Percentiles rank a stretch among this genome's conserved stretches.
Evolutionary conservation across 2,888 invertebrate species (phyloP).

Genomic region (Gandaritis pyraliata): DNA sequence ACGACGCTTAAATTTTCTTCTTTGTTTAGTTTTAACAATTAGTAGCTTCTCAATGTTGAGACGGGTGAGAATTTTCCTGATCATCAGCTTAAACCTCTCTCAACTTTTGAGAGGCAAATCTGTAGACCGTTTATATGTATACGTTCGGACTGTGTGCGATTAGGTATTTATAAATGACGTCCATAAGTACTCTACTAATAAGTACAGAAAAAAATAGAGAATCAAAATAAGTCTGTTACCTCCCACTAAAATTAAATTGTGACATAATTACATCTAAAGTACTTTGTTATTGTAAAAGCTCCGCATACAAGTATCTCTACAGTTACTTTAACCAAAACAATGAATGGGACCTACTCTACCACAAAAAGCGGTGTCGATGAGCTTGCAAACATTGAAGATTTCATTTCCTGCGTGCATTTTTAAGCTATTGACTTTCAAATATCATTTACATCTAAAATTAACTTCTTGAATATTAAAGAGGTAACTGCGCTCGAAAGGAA

Average conservation of each 20-base stretch:
- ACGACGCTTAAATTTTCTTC: no score
- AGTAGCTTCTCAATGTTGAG: no score
- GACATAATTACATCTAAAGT: neutral
- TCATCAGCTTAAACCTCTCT: no score
- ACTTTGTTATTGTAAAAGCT: neutral
- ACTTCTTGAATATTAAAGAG: slow-evolving; percentile 77
- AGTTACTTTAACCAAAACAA: slow-evolving; percentile 18
- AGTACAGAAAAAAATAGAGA: no score
- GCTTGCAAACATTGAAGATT: slow-evolving; percentile 55
- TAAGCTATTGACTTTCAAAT: slow-evolving; percentile 73
- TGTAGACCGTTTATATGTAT: no score
- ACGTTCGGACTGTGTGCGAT: no score
- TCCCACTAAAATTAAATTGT: neutral
- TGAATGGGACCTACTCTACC: neutral
- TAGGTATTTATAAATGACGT: no score
- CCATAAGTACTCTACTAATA: no score
- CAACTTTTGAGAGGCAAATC: no score
- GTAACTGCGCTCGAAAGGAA: slow-evolving; percentile 74
- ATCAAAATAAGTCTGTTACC: neutral
- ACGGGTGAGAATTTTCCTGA: no score
- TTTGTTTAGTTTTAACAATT: no score
- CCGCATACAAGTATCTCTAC: slow-evolving; percentile 1
- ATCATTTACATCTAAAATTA: slow-evolving; percentile 77
- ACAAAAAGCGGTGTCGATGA: slow-evolving; percentile 39
- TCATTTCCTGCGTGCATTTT: slow-evolving; percentile 56